Percentiles rank a stretch among this genome's conserved stretches.
phyloP scores from a whole-genome alignment of 2,113 vertebrate species.

The Sceloporus tristichus region DNA sequence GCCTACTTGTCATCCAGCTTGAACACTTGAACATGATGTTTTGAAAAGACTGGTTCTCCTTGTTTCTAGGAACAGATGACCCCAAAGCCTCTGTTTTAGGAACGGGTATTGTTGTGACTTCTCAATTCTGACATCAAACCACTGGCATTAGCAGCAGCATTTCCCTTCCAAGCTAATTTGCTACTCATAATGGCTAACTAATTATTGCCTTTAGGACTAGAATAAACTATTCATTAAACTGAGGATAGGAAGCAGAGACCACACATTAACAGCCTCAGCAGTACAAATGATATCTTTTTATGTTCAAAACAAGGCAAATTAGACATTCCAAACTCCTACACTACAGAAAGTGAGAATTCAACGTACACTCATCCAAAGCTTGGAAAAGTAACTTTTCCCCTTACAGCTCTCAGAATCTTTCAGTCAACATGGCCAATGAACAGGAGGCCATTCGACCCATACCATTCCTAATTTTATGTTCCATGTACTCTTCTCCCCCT shows the following conservation, averaged over 20 bases:
- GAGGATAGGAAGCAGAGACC: slow-evolving; percentile 2
- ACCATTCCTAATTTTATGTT: not conserved
- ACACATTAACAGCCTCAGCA: not conserved
- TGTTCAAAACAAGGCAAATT: slow-evolving; percentile 4
- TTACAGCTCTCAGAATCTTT: too few relatives aligned
- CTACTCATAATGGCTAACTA: not conserved
- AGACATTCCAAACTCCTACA: not conserved
- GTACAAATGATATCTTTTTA: not conserved
- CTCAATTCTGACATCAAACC: not conserved
- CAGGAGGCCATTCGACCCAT: too few relatives aligned
- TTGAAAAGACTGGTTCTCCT: not conserved
- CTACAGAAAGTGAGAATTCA: not conserved
- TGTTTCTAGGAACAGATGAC: slow-evolving; percentile 9
- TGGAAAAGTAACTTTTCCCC: too few relatives aligned
- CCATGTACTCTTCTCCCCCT: not conserved
- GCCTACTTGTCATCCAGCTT: not conserved
- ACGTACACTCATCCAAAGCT: too few relatives aligned
- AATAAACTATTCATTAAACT: slow-evolving; percentile 8
- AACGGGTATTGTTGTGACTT: not conserved
- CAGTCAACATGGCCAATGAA: too few relatives aligned
- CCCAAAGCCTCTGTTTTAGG: slow-evolving; percentile 2
- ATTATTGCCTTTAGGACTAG: slow-evolving; percentile 9
- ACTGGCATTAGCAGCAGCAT: not conserved
- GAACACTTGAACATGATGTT: not conserved
- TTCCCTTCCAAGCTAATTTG: not conserved